Evolutionary conservation across 2,888 invertebrate species (phyloP), one percentile per base, ranked within the genome.

Genomic region (Archips crataeganus): DNA sequence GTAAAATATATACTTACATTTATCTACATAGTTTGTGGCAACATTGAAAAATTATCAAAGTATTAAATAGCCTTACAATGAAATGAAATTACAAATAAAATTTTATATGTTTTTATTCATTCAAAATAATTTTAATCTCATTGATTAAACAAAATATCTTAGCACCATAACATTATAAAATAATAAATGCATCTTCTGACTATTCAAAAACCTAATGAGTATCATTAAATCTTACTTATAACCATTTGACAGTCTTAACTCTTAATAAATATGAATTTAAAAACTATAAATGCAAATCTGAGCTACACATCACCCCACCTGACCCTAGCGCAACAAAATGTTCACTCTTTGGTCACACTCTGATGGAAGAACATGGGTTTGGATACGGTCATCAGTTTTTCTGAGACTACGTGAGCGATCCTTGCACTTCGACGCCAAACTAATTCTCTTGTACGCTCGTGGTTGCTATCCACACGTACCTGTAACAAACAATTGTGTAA

Each of bases 381-480:
- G 15, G 95, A 95, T 2, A 91, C 95, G 11, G 91, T 87, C 60
- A 91, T 96, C 54, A 98, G 92, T 91, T 98, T 97, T 86, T 97
- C 96, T 0, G 98, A 97, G 3, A 98, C 98, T 57, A 98, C 95
- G 80, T 97, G 96, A 15, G 98, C 98, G 79, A 98, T 98, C 86
- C 97, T 96, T 0, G 97, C 96, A 80, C 97, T 98, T 77, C 97
- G 95, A 80, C 96, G 96, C 98, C 98, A 98, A 62, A 98, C 96
- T 80, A 97, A 96, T 86, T 98, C 97, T 71, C 97, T 95, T 10
- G 98, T 98, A 83, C 97, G 96, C 89, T 98, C 98, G 85, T 98
- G 97, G 84, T 97, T 97, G 87, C 97, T 97, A 85, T 98, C 98
- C 32, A 98, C 97, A 81, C 98, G 96, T 47, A 98, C 97, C 98